These are phyloP conservation scores for Cynocephalus volans DNA, from an alignment of 2,113 vertebrate species.

Conservation along the genomic window DNA sequence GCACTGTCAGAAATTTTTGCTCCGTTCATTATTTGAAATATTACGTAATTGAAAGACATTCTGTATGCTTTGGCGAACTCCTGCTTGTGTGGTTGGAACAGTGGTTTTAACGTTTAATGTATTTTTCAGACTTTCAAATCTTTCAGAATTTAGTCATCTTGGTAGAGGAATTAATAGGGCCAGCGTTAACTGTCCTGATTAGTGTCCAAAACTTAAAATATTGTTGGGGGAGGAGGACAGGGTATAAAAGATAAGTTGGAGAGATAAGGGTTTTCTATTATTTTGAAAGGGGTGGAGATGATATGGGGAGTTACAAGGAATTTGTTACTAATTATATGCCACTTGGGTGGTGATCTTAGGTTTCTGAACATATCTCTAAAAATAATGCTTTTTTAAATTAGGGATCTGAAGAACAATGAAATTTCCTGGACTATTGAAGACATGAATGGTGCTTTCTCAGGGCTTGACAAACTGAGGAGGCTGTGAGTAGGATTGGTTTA, in stretches of 20 bases:
- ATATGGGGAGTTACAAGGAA: neutral
- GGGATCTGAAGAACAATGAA: conserved; percentile 97
- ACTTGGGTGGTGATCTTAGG: neutral
- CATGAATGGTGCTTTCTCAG: conserved; percentile 99
- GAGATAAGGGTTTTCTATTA: neutral
- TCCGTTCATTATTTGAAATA: neutral
- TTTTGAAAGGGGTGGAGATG: neutral
- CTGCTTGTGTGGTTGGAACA: conserved; percentile 60
- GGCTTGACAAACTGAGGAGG: conserved; percentile 93
- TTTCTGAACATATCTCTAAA: neutral
- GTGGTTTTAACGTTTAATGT: conserved; percentile 67
- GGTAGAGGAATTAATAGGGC: conserved; percentile 46
- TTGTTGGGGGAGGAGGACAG: neutral
- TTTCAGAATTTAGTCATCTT: conserved; percentile 62
- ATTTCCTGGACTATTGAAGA: conserved; percentile 99
- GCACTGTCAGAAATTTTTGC: conserved; percentile 55
- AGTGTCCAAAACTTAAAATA: neutral
- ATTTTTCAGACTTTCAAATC: conserved; percentile 67
- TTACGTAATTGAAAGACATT: conserved; percentile 62
- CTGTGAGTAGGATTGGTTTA: conserved; percentile 91
- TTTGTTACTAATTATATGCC: neutral
- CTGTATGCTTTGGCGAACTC: conserved; percentile 42
- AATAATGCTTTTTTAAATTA: conserved; percentile 75
- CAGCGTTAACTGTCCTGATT: conserved; percentile 22
- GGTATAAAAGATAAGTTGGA: neutral